Evolutionary conservation across 1,140 invertebrate species (phyloP).

Genomic region (Drosophila pseudoobscura): DNA sequence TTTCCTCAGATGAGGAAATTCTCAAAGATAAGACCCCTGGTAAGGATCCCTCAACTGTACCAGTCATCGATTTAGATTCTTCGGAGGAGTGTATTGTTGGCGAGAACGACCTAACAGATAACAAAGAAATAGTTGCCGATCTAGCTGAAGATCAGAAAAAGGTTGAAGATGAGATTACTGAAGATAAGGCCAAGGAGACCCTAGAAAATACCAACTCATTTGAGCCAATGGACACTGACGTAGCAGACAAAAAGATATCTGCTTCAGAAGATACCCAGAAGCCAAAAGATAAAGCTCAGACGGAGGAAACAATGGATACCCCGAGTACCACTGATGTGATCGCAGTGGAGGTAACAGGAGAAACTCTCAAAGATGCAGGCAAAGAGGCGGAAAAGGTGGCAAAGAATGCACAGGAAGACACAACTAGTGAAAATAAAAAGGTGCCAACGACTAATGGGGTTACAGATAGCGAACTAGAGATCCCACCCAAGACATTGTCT

Average conservation of each 20-base stretch:
- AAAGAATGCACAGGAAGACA: background rate
- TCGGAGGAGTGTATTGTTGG: conserved; percentile 27
- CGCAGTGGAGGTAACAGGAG: background rate
- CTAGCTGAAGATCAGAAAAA: background rate
- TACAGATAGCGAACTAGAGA: too few relatives aligned
- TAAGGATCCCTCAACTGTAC: background rate
- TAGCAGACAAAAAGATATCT: conserved; percentile 1
- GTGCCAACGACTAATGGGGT: too few relatives aligned
- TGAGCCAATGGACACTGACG: conserved; percentile 8
- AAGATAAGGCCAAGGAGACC: background rate
- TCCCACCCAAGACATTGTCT: too few relatives aligned
- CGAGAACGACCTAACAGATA: conserved; percentile 1
- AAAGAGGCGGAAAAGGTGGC: background rate
- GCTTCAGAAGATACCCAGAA: background rate
- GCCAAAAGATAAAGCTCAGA: background rate
- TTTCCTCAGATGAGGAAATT: conserved; percentile 46
- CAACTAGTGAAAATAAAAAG: background rate
- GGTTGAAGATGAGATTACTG: background rate
- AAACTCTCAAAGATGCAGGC: background rate
- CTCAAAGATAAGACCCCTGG: conserved; percentile 3
- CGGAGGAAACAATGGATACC: conserved; percentile 23
- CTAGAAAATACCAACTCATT: background rate
- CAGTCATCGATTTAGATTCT: conserved; percentile 47
- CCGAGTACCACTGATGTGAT: conserved; percentile 2
- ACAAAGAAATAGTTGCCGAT: conserved; percentile 2